Evolutionary conservation across 2,113 vertebrate species (phyloP), one percentile per base, ranked within the genome.

Genomic region (Phycodurus eques): DNA sequence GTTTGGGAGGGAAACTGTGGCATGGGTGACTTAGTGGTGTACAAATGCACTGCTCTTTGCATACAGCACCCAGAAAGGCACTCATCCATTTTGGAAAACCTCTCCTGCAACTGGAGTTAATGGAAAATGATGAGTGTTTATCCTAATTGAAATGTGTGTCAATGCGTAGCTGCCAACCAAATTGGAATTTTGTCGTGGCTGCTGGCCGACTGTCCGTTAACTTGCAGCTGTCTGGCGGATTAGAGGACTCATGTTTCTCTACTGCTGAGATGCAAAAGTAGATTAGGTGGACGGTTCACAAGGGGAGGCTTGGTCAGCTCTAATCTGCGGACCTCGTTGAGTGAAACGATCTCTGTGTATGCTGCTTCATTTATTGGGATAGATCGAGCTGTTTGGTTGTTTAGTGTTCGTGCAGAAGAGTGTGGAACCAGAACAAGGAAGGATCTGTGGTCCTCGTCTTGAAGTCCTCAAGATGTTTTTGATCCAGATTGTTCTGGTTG

Each of bases 241-340:
- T 87, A 88, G 68, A 77, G 72, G 72, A 64, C 67, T 72, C 72
- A 39, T 76, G 51, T 81, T 84, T 84, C 85, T 78, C 61, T 57
- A 42, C 49, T 49, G 76, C 79, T 77, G 79, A 85, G 83, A 87
- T 85, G 76, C 82, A 78, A 76, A 80, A 72, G 68, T 62, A 84
- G 88, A 89, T 90, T 88, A 87, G 82, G 67, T 71, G 11, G 42
- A 82, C 67, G 61, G 80, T 77, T 83, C 71, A 72, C 64, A 75
- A 80, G 27, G 67, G 72, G 66, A 77, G 59, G 71, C 71, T 59
- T 53, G 68, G 67, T 44, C 65, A 4, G 17, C 67, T 66, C 69
- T 83, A 81, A 85, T 86, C 80, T 78, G 67, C 72, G 13, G 64
- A 19, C 22, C 64, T 43, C 80, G 73, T 71, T 49, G 61, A 49